Evolutionary conservation across 2,888 invertebrate species (phyloP), one percentile per base, ranked within the genome.

Genomic region (Harmothoe impar): DNA sequence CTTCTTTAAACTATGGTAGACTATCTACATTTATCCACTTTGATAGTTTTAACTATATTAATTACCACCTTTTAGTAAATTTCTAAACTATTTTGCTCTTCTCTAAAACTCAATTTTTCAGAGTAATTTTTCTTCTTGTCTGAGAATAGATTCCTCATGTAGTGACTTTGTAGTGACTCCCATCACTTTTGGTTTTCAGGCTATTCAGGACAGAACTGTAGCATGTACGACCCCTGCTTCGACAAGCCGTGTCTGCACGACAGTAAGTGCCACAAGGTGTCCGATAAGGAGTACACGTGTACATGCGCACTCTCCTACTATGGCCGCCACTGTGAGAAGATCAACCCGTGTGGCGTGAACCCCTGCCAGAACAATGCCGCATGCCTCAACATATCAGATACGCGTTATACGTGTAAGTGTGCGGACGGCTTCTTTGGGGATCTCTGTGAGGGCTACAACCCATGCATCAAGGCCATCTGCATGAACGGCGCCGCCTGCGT

Each of bases 171-270:
- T 81, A 81, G 81, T 81, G 33, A 81, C 81, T n/a, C 43, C 25
- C 25, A 29, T 72, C 72, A 15, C 72, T 84, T 43, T 51, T 84
- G 43, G n/a, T 89, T 43, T 90, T 81, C 91, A 92, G 92, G 92
- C 15, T 92, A 91, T 91, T 77, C 88, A 23, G 92, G 91, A 10
- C 90, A 89, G 86, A 91, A 92, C 85, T 92, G 92, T 56, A 90
- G 91, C 5, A 29, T 89, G 29, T 92, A 90, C 90, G 91, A 92
- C 89, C 91, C 92, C 0, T 93, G 93, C 52, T 68, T 90, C 89
- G 89, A 62, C 77, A 72, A 91, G 23, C 93, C 93, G 12, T 93
- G 93, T 90, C 90, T 85, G 35, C 91, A 93, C 89, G 91, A 91
- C 68, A 93, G 91, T 29, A 29, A 90, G 54, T 94, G 94, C 81